Conservation (phyloP, 2,113 vertebrate genomes). For the Cynoglossus semilaevis region DNA sequence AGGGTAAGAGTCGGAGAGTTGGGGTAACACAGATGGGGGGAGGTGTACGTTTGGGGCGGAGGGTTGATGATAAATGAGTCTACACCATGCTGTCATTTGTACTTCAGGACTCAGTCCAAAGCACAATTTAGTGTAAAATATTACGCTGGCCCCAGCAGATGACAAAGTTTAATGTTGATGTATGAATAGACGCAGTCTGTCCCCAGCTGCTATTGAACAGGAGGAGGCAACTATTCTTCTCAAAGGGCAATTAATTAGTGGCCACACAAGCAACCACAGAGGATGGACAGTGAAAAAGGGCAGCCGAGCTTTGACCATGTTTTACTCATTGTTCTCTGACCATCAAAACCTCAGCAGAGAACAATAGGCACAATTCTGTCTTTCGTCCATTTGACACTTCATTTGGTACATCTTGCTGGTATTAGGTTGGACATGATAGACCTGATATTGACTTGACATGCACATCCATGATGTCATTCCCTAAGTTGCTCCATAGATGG, state of each 20-base stretch:
- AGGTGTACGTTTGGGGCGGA: slow-evolving; percentile 30
- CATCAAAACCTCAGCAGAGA: not conserved
- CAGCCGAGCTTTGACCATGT: slow-evolving; percentile 1
- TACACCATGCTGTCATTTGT: slow-evolving; percentile 67
- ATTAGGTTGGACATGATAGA: too few species aligned
- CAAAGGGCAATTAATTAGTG: slow-evolving; percentile 69
- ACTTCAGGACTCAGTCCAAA: slow-evolving; percentile 71
- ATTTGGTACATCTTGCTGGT: too few species aligned
- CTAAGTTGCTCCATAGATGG: too few species aligned
- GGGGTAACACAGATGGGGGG: slow-evolving; percentile 2
- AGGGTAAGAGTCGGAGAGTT: slow-evolving; percentile 4
- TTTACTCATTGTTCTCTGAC: not conserved
- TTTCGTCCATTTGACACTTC: not conserved
- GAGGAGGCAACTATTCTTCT: slow-evolving; percentile 61
- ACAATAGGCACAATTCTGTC: not conserved
- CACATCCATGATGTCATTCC: too few species aligned
- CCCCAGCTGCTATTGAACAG: slow-evolving; percentile 60
- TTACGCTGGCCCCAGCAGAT: slow-evolving; percentile 59
- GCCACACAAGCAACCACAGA: slow-evolving; percentile 27
- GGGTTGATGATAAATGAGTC: slow-evolving; percentile 66
- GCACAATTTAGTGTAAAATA: slow-evolving; percentile 75
- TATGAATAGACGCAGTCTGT: slow-evolving; percentile 64
- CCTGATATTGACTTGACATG: too few species aligned
- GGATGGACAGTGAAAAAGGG: slow-evolving; percentile 29
- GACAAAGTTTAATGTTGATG: slow-evolving; percentile 77